phyloP scores from a whole-genome alignment of 2,888 invertebrate genomes.

The Julus scandinavius region DNA sequence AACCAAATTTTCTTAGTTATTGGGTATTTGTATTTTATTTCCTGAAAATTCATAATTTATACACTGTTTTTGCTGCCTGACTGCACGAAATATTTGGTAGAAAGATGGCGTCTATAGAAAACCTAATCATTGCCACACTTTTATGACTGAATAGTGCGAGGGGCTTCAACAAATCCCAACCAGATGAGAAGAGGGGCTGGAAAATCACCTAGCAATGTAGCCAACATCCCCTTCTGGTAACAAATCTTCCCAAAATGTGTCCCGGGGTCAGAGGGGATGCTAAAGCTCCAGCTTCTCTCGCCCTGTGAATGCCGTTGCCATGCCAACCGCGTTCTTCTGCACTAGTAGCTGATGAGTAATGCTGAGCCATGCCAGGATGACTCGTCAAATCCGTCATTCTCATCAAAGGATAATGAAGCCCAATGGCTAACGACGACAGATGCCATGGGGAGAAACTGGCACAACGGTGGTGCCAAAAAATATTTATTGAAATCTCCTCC shows the following conservation, averaged over 20 bases:
- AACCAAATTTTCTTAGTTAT: no score
- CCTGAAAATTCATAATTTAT: no score
- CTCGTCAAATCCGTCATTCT: conserved; percentile 1
- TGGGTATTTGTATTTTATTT: no score
- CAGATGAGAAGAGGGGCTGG: not conserved
- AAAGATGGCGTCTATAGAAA: not conserved
- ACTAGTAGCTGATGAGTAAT: not conserved
- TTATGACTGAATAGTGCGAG: not conserved
- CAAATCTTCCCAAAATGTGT: conserved; percentile 24
- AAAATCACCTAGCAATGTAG: not conserved
- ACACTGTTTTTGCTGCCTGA: no score
- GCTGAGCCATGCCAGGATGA: not conserved
- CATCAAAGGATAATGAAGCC: conserved; percentile 19
- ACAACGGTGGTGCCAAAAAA: not conserved
- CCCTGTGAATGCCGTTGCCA: not conserved
- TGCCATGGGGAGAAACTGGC: not conserved
- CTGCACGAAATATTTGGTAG: not conserved
- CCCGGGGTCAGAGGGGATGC: not conserved
- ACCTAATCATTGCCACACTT: no score
- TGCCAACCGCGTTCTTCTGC: conserved; percentile 1
- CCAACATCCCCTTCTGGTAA: not conserved
- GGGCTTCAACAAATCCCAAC: not conserved
- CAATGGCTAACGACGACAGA: not conserved
- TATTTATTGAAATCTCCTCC: conserved; percentile 19
- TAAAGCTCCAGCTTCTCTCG: not conserved